A percentile compares a stretch with the other conserved stretches of the same genome.
phyloP scores from a whole-genome alignment of 2,797 vertebrate genomes.

The Corythornis leucogaster region DNA sequence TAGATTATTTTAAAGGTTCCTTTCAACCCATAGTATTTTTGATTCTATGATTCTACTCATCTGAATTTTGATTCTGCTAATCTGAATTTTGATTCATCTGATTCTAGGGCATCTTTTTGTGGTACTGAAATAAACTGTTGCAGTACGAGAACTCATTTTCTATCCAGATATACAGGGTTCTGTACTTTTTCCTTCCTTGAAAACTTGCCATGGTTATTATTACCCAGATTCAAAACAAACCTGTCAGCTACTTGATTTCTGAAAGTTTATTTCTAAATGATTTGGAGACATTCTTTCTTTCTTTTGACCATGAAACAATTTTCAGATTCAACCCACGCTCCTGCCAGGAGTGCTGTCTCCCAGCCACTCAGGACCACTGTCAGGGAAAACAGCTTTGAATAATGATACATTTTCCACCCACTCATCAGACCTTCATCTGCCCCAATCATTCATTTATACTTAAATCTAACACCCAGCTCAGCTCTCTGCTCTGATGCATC shows the following conservation, averaged over 20 bases:
- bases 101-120: not conserved
- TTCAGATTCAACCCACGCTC: not conserved
- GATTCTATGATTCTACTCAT: not conserved
- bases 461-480: not conserved
- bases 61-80: no score
- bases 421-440: not conserved
- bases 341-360: not conserved
- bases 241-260: not conserved
- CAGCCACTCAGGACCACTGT: not conserved
- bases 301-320: not conserved
- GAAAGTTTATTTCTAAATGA: not conserved
- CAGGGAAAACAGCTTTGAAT: not conserved
- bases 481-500: rapidly evolving
- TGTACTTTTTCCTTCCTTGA: not conserved
- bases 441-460: not conserved
- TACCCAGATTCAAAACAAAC: not conserved
- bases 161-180: not conserved
- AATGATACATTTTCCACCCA: not conserved
- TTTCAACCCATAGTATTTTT: not conserved
- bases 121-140: not conserved
- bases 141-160: not conserved
- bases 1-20: not conserved
- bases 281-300: not conserved
- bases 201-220: not conserved
- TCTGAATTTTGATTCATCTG: not conserved